phyloP scores from a whole-genome alignment of 2,888 invertebrate genomes.

The Tetheella fluctuosa region DNA sequence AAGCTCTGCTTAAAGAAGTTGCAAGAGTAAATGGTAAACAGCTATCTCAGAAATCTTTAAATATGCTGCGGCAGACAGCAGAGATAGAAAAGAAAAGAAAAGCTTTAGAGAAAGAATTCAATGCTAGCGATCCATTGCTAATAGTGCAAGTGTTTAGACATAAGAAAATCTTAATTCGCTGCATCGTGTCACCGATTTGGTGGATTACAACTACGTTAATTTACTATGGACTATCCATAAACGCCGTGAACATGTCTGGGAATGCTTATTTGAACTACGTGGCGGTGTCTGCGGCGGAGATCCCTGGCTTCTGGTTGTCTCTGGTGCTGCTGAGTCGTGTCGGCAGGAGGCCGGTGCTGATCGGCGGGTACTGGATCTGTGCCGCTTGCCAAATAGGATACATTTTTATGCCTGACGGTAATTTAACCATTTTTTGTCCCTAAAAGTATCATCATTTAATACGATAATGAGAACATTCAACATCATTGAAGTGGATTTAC shows the following conservation, averaged over 20 bases:
- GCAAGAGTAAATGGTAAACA: constrained; percentile 77
- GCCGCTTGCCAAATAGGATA: constrained; percentile 52
- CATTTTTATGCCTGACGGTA: constrained; percentile 72
- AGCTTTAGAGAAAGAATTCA: constrained; percentile 12
- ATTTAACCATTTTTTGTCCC: constrained; percentile 15
- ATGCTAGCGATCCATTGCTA: constrained; percentile 30
- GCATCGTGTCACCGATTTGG: constrained; percentile 85
- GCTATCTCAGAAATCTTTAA: constrained; percentile 31
- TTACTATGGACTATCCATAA: constrained; percentile 88
- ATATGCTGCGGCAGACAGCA: constrained; percentile 29
- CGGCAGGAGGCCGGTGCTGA: constrained; percentile 82
- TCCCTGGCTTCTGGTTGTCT: constrained; percentile 85
- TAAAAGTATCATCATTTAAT: too few relatives aligned
- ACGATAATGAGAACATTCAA: not conserved
- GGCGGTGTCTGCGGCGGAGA: constrained; percentile 82
- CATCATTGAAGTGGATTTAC: not conserved
- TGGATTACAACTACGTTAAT: constrained; percentile 88
- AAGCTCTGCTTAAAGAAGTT: constrained; percentile 80
- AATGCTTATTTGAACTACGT: constrained; percentile 88
- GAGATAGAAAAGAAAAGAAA: constrained; percentile 28
- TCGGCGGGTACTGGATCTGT: constrained; percentile 80
- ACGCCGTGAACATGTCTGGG: constrained; percentile 86
- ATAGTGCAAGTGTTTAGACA: constrained; percentile 64
- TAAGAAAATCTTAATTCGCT: constrained; percentile 68
- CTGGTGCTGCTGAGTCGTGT: constrained; percentile 80